These are phyloP conservation scores for Diadema setosum DNA, from an alignment of 35 echinoderm and acorn worm species.

Conservation along the genomic window DNA sequence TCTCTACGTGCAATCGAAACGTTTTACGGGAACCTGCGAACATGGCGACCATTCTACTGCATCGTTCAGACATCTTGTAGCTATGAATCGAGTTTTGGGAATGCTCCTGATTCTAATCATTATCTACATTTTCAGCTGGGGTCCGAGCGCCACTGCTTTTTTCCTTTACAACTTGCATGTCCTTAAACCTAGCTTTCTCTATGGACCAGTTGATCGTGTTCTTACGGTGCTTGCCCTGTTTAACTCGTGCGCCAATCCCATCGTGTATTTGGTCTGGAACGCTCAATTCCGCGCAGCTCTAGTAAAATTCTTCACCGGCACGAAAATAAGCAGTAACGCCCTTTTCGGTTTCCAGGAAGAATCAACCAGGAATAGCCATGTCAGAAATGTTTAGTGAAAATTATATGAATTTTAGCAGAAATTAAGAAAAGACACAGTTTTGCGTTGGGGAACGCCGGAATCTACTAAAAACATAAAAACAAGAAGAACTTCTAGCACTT, in stretches of 20 bases:
- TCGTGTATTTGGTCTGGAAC: constrained; percentile 80
- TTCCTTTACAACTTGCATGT: constrained; percentile 72
- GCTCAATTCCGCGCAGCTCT: constrained; percentile 59
- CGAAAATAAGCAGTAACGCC: background rate
- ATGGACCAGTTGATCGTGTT: constrained; percentile 40
- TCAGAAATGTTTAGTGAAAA: no score
- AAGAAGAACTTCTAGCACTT: no score
- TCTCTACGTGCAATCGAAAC: constrained; percentile 25
- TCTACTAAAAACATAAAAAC: no score
- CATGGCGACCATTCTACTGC: background rate
- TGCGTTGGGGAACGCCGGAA: no score
- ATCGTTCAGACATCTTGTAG: constrained; percentile 28
- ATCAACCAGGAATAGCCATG: no score
- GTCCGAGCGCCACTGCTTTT: constrained; percentile 52
- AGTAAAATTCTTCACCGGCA: background rate
- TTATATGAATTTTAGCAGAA: no score
- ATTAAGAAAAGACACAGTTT: no score
- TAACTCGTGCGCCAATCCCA: constrained; percentile 94
- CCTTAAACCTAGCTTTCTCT: constrained; percentile 33
- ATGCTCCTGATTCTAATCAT: constrained; percentile 82
- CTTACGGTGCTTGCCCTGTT: constrained; percentile 64
- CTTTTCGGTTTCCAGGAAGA: background rate
- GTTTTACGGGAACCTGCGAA: background rate
- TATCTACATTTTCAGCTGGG: constrained; percentile 89
- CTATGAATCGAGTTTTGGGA: constrained; percentile 57